These are phyloP conservation scores for Aplodontia rufa DNA, from an alignment of 2,113 vertebrate genomes.

Conservation along the genomic window DNA sequence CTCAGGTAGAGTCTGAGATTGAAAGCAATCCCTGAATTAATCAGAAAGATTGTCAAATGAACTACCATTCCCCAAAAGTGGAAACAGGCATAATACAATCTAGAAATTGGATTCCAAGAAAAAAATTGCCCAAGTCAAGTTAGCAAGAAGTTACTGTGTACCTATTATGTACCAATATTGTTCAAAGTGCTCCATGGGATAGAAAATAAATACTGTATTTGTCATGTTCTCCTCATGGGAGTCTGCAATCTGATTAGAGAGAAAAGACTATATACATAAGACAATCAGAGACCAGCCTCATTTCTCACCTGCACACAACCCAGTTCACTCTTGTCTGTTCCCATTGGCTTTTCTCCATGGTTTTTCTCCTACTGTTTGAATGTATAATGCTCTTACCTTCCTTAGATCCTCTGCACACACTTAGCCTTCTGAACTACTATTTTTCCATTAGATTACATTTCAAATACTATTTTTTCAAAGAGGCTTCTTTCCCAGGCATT, in stretches of 20 bases:
- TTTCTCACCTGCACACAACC: not conserved
- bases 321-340: not conserved
- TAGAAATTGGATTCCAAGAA: constrained; percentile 60
- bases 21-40: constrained; percentile 64
- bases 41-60: constrained; percentile 52
- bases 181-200: constrained; percentile 24
- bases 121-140: constrained; percentile 48
- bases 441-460: constrained; percentile 26
- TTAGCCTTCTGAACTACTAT: not conserved
- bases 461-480: constrained; percentile 43
- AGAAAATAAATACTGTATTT: constrained; percentile 56
- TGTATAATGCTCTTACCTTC: not conserved
- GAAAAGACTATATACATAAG: constrained; percentile 21
- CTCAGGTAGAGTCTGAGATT: not conserved
- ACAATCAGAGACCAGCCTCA: not conserved
- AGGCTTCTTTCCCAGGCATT: not conserved
- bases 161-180: constrained; percentile 51
- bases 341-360: not conserved
- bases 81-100: constrained; percentile 40
- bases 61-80: not conserved
- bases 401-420: not conserved
- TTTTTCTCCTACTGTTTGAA: not conserved
- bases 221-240: constrained; percentile 29
- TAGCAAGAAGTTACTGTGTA: constrained; percentile 63
- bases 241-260: constrained; percentile 21